Evolutionary conservation across 2,113 vertebrate genomes (phyloP).

Genomic region (Apus apus): DNA sequence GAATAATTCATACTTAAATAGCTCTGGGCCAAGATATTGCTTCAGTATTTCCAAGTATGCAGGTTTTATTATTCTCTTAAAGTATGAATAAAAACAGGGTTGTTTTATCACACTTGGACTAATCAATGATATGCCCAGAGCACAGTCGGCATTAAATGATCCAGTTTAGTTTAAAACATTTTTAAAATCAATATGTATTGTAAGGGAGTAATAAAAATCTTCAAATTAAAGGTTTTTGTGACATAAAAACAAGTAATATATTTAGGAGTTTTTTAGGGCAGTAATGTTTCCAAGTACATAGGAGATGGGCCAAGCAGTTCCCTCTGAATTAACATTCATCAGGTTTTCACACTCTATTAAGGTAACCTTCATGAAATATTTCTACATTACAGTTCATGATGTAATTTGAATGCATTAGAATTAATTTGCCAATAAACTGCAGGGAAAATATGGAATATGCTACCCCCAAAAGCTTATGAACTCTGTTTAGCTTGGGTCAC

Average conservation of each 20-base stretch:
- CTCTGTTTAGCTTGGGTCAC: slow-evolving; percentile 2
- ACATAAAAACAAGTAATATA: slow-evolving; percentile 59
- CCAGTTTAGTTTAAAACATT: slow-evolving; percentile 62
- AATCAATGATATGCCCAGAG: slow-evolving; percentile 61
- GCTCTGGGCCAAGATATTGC: slow-evolving; percentile 61
- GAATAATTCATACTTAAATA: slow-evolving; percentile 71
- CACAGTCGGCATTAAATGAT: slow-evolving; percentile 69
- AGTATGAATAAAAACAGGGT: slow-evolving; percentile 69
- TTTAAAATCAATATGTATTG: slow-evolving; percentile 68
- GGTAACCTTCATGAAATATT: slow-evolving; percentile 55
- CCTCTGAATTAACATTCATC: slow-evolving; percentile 33
- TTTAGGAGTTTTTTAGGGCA: slow-evolving; percentile 40
- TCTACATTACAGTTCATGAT: slow-evolving; percentile 48
- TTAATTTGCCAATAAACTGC: slow-evolving; percentile 60
- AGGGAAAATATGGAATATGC: slow-evolving; percentile 14
- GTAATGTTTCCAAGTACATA: slow-evolving; percentile 59
- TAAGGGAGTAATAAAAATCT: slow-evolving; percentile 60
- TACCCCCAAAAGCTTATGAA: not conserved
- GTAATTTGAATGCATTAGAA: slow-evolving; percentile 50
- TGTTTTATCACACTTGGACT: slow-evolving; percentile 70
- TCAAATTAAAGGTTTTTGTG: slow-evolving; percentile 63
- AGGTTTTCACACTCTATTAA: slow-evolving; percentile 59
- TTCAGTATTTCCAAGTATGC: slow-evolving; percentile 67
- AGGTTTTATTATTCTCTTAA: slow-evolving; percentile 69
- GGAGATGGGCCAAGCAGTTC: slow-evolving; percentile 55